phyloP scores from a whole-genome alignment of 2,888 invertebrate genomes.

The Drosophila greeni region DNA sequence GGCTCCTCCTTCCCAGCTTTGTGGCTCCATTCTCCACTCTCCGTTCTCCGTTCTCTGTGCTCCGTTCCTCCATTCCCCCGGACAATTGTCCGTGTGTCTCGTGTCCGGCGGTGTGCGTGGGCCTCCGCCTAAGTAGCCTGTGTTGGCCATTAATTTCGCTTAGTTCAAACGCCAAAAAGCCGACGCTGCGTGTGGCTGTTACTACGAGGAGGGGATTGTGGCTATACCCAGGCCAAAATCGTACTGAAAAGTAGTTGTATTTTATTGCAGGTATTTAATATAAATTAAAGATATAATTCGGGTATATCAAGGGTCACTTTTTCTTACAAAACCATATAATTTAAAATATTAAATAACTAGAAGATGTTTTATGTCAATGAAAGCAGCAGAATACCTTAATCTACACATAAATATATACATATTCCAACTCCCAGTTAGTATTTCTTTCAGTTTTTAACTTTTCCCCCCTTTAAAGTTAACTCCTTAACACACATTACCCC shows the following conservation, averaged over 20 bases:
- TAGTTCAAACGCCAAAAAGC: constrained; percentile 64
- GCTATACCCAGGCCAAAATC: background rate
- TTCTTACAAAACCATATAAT: too few relatives aligned
- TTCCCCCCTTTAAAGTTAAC: background rate
- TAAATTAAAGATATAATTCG: too few relatives aligned
- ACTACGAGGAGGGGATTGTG: constrained; percentile 16
- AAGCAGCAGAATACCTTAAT: background rate
- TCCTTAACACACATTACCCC: background rate
- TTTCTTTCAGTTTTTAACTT: background rate
- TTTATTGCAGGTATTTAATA: constrained; percentile 7
- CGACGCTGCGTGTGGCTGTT: constrained; percentile 54
- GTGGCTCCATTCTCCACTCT: constrained; percentile 14
- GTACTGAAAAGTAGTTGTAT: background rate
- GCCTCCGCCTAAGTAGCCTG: constrained; percentile 70
- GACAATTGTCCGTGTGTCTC: constrained; percentile 23
- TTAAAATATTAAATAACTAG: too few relatives aligned
- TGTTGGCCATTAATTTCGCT: constrained; percentile 73
- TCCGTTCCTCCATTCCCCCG: background rate
- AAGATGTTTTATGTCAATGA: background rate
- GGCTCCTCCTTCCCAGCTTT: constrained; percentile 35
- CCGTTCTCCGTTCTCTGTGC: background rate
- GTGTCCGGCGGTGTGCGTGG: constrained; percentile 52
- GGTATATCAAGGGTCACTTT: too few relatives aligned
- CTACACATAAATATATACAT: background rate
- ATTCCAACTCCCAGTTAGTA: background rate